Evolutionary conservation across 1,140 invertebrate genomes (phyloP).

Genomic region (Leptestheria dahalacensis): DNA sequence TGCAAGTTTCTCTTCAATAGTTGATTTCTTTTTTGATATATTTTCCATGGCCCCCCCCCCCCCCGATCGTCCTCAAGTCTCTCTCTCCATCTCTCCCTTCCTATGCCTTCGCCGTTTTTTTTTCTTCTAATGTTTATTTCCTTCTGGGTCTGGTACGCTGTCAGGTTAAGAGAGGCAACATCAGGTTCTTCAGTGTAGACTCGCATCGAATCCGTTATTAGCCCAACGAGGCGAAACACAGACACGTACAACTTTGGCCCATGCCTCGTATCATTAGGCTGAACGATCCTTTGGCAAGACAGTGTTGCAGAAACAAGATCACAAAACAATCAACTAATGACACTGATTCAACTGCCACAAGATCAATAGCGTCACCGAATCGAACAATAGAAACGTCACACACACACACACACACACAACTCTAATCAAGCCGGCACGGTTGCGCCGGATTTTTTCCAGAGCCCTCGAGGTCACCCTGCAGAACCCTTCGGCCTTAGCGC

Average conservation of each 20-base stretch:
- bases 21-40: too few species aligned
- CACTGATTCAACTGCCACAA: neutral
- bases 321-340: neutral
- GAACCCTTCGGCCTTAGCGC: too few species aligned
- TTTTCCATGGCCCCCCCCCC: too few species aligned
- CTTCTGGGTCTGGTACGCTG: too few species aligned
- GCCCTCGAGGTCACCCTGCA: too few species aligned
- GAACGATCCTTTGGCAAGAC: neutral
- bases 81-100: neutral
- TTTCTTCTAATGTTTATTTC: neutral
- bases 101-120: neutral
- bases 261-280: neutral
- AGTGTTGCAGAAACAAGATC: neutral
- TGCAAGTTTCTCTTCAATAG: too few species aligned
- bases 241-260: neutral
- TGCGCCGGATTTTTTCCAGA: too few species aligned
- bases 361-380: too few species aligned
- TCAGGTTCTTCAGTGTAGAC: neutral
- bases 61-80: too few species aligned
- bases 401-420: too few species aligned
- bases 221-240: neutral
- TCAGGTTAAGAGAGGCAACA: neutral
- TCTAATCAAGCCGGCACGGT: too few species aligned
- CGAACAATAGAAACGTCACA: too few species aligned
- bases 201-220: neutral